Percentiles rank a stretch among this genome's conserved stretches.
Evolutionary conservation across 2,797 vertebrate species (phyloP).

Genomic region (Artibeus jamaicensis): DNA sequence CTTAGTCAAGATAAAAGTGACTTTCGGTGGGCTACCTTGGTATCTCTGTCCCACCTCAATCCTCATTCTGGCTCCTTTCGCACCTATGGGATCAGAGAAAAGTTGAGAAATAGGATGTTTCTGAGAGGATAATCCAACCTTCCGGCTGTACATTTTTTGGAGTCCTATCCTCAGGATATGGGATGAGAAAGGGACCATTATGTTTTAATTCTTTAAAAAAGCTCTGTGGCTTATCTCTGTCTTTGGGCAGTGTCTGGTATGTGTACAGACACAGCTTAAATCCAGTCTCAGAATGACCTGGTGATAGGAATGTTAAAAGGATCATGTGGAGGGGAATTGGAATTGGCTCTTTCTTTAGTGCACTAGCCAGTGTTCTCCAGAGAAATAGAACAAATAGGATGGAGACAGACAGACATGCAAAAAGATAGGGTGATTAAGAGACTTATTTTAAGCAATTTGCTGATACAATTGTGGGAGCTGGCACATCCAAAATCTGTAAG

Average conservation of each 20-base stretch:
- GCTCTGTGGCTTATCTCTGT: neutral
- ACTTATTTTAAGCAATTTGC: neutral
- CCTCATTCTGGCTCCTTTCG: neutral
- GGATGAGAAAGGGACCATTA: neutral
- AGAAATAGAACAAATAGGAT: neutral
- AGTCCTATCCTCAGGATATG: neutral
- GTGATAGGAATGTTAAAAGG: neutral
- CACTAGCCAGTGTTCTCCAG: neutral
- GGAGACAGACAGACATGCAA: neutral
- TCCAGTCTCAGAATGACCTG: neutral
- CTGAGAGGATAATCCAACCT: neutral
- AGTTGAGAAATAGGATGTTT: neutral
- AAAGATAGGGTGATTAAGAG: neutral
- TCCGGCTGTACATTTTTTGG: neutral
- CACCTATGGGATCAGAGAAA: neutral
- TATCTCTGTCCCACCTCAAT: neutral
- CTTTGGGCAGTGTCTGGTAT: neutral
- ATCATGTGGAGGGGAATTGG: neutral
- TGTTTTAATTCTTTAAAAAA: conserved; percentile 22
- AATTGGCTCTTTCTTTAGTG: neutral
- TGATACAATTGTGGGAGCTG: neutral
- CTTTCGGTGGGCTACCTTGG: neutral
- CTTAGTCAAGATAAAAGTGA: neutral
- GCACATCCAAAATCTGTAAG: neutral
- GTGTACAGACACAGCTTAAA: neutral